Evolutionary conservation across 2,888 invertebrate species (phyloP).

Genomic region (Cyaniris semiargus): DNA sequence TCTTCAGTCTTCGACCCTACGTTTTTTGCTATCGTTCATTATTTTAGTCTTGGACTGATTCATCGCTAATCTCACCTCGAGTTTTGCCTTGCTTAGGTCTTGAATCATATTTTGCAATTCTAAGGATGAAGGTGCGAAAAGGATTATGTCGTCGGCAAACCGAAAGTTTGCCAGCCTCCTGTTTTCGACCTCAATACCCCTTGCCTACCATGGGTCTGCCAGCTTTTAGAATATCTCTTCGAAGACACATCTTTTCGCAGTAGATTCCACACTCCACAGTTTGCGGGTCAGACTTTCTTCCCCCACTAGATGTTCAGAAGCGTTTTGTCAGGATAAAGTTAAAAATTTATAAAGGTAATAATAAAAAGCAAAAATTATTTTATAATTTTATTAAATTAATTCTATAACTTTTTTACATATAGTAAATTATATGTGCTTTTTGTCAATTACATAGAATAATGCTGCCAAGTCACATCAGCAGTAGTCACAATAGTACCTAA

Average conservation of each 20-base stretch:
- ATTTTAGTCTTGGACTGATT: too few relatives aligned
- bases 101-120: too few relatives aligned
- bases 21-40: too few relatives aligned
- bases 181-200: too few relatives aligned
- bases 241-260: background rate
- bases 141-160: too few relatives aligned
- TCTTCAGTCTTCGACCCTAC: too few relatives aligned
- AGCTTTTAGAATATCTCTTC: too few relatives aligned
- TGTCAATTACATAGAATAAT: slow-evolving; percentile 74
- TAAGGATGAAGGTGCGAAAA: too few relatives aligned
- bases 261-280: background rate
- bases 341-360: background rate
- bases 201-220: too few relatives aligned
- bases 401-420: slow-evolving; percentile 80
- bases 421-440: slow-evolving; percentile 76
- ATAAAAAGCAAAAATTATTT: slow-evolving; percentile 64
- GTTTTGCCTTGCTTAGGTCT: too few relatives aligned
- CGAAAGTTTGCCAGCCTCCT: too few relatives aligned
- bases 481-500: slow-evolving; percentile 71
- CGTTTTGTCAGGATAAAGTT: background rate
- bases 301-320: background rate
- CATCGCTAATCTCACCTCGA: too few relatives aligned
- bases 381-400: slow-evolving; percentile 81
- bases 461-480: slow-evolving; percentile 69
- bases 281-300: background rate